phyloP scores from a whole-genome alignment of 2,113 vertebrate genomes.

The Nothocercus nigrocapillus region DNA sequence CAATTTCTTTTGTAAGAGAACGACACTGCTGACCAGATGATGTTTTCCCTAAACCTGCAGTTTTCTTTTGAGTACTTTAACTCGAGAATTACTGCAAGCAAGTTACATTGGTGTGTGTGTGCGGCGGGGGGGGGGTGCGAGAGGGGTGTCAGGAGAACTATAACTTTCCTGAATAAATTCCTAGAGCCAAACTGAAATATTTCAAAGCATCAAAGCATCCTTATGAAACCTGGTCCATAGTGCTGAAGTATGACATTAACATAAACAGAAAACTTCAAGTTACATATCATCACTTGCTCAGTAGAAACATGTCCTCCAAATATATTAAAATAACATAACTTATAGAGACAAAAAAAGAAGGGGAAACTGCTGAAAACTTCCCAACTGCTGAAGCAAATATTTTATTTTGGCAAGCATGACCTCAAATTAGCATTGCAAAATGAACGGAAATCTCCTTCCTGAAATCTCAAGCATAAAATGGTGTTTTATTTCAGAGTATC shows the following conservation, averaged over 20 bases:
- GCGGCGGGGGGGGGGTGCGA: too few relatives aligned
- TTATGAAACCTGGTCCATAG: not conserved
- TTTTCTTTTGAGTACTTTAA: not conserved
- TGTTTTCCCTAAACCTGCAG: not conserved
- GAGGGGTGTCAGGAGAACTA: not conserved
- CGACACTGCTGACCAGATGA: not conserved
- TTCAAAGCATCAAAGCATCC: not conserved
- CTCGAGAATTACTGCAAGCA: not conserved
- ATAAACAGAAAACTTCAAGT: not conserved
- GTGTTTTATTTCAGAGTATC: not conserved
- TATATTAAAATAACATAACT: not conserved
- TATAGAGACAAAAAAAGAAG: not conserved
- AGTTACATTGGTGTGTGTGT: not conserved
- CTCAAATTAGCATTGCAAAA: not conserved
- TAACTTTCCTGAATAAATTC: not conserved
- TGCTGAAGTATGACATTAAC: not conserved
- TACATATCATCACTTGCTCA: not conserved
- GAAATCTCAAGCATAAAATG: not conserved
- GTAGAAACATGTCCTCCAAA: not conserved
- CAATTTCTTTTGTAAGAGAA: not conserved
- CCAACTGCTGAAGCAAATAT: not conserved
- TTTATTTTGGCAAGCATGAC: not conserved
- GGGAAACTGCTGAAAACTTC: not conserved
- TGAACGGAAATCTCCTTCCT: not conserved
- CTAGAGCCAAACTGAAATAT: not conserved